A percentile compares a stretch with the other conserved stretches of the same genome.
Conservation (phyloP, 2,888 invertebrate genomes). For the Criorhina ranunculi region DNA sequence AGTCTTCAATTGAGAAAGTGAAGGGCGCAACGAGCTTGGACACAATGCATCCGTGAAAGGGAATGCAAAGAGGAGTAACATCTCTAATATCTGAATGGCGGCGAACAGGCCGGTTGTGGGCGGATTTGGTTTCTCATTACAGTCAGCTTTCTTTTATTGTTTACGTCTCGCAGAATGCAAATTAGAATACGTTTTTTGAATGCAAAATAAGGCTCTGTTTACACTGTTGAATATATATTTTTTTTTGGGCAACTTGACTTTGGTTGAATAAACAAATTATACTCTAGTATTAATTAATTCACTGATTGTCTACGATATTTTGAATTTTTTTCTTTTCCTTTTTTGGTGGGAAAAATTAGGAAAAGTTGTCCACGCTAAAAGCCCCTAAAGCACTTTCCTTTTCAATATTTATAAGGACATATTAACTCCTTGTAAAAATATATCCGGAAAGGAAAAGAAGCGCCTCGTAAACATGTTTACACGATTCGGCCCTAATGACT, state of each 20-base stretch:
- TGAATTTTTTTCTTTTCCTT: background rate
- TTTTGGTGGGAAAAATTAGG: too few relatives aligned
- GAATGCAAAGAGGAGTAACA: conserved; percentile 31
- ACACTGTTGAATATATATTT: conserved; percentile 36
- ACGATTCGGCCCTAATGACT: conserved; percentile 27
- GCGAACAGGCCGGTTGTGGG: conserved; percentile 4
- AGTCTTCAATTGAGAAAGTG: conserved; percentile 49
- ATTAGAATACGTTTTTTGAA: conserved; percentile 40
- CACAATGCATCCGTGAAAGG: conserved; percentile 59
- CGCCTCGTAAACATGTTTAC: conserved; percentile 57
- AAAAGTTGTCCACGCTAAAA: background rate
- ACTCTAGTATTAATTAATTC: conserved; percentile 53
- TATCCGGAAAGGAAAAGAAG: background rate
- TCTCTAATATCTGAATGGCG: conserved; percentile 17
- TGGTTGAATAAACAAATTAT: conserved; percentile 60
- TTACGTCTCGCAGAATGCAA: conserved; percentile 60
- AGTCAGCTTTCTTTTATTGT: conserved; percentile 66
- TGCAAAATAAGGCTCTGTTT: conserved; percentile 37
- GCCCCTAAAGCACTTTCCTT: conserved; percentile 5
- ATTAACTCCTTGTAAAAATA: conserved; percentile 19
- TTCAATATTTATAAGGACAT: conserved; percentile 37
- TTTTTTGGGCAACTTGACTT: conserved; percentile 28
- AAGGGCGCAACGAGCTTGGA: conserved; percentile 36
- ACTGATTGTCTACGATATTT: conserved; percentile 40
- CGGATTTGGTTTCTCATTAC: conserved; percentile 64